A percentile compares a stretch with the other conserved stretches of the same genome.
Evolutionary conservation across 2,113 vertebrate genomes (phyloP).

Genomic region (Rhinopithecus roxellana): DNA sequence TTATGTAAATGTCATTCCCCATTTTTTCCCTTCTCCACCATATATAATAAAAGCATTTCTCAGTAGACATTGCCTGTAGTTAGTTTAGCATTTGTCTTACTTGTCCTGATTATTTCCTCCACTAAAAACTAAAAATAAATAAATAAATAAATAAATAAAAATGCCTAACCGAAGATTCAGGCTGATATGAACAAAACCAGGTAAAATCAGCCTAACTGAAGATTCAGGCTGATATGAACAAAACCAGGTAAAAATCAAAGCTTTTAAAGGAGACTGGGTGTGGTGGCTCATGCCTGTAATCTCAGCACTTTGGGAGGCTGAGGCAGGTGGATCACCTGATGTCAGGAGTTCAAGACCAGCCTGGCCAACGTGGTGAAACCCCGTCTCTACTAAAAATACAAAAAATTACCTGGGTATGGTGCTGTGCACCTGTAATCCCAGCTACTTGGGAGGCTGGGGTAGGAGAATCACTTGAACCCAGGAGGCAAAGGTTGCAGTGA

Average conservation of each 20-base stretch:
- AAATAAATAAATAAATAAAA: neutral
- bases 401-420: no score
- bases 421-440: no score
- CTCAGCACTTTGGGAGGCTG: no score
- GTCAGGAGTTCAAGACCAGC: no score
- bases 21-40: neutral
- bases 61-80: neutral
- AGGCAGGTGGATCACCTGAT: no score
- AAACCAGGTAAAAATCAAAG: slow-evolving; percentile 12
- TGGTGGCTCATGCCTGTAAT: no score
- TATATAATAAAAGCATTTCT: neutral
- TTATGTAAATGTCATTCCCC: neutral
- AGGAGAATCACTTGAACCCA: no score
- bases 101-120: neutral
- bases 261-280: neutral
- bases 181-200: neutral
- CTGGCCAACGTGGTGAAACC: no score
- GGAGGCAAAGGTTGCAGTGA: no score
- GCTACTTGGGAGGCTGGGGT: no score
- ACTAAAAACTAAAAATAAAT: neutral
- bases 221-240: neutral
- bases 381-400: no score
- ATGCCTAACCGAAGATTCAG: neutral
- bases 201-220: neutral
- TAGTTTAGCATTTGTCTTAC: neutral